Evolutionary conservation across 1,140 invertebrate genomes (phyloP).

Genomic region (Drosophila repletoides): DNA sequence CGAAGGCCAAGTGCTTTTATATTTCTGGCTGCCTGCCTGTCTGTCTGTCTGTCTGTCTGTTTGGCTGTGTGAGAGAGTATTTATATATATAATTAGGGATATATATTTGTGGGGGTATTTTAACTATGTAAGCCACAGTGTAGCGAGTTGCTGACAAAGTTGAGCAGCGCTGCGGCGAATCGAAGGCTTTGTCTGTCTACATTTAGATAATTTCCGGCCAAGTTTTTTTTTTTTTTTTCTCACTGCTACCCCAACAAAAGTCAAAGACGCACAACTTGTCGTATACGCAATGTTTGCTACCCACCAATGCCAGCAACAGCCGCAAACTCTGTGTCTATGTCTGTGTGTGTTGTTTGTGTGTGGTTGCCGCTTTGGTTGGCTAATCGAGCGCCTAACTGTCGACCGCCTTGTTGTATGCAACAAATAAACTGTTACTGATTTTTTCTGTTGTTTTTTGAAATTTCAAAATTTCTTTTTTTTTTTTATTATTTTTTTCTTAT

Average conservation of each 20-base stretch:
- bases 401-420: slow-evolving; percentile 31
- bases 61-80: slow-evolving; percentile 36
- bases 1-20: slow-evolving; percentile 75
- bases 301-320: slow-evolving; percentile 67
- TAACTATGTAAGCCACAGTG: slow-evolving; percentile 53
- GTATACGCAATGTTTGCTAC: slow-evolving; percentile 66
- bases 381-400: slow-evolving; percentile 54
- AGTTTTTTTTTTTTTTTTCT: too few species aligned
- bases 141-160: slow-evolving; percentile 67
- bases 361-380: slow-evolving; percentile 63
- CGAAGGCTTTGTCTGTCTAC: slow-evolving; percentile 33
- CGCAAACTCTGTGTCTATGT: slow-evolving; percentile 34
- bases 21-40: slow-evolving; percentile 36
- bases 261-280: slow-evolving; percentile 62
- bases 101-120: slow-evolving; percentile 32
- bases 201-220: slow-evolving; percentile 75
- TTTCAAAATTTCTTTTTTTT: too few species aligned
- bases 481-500: too few species aligned
- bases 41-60: slow-evolving; percentile 7
- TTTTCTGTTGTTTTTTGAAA: too few species aligned
- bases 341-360: slow-evolving; percentile 19
- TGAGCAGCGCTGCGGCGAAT: slow-evolving; percentile 66
- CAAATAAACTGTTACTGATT: slow-evolving; percentile 29
- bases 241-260: slow-evolving; percentile 62
- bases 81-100: slow-evolving; percentile 64